These are phyloP conservation scores for Cichladusa arquata DNA, from an alignment of 2,113 vertebrate genomes.

Conservation along the genomic window DNA sequence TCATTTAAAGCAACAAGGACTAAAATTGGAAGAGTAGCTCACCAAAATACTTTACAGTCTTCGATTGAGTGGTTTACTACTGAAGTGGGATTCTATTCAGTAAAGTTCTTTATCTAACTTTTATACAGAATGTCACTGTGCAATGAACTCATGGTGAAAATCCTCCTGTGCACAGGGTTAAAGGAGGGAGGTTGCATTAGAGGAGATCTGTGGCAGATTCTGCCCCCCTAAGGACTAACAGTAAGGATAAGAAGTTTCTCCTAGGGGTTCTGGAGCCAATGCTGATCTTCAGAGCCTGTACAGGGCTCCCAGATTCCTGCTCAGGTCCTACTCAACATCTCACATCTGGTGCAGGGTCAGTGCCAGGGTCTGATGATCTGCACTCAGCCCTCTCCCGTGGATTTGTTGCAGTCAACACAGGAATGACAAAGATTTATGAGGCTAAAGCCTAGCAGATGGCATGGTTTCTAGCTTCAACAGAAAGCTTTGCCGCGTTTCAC, in stretches of 20 bases:
- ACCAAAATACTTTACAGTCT: background rate
- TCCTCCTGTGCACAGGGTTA: background rate
- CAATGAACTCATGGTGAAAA: background rate
- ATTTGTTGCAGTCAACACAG: background rate
- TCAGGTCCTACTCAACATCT: background rate
- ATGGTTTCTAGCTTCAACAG: background rate
- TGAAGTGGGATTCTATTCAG: background rate
- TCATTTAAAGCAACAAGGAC: background rate
- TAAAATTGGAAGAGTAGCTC: background rate
- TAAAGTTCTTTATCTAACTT: background rate
- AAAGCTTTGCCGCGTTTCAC: background rate
- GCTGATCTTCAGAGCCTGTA: background rate
- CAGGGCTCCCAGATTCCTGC: background rate
- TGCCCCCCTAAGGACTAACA: background rate
- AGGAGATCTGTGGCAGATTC: background rate
- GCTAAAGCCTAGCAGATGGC: background rate
- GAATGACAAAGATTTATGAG: background rate
- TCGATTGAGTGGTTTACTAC: background rate
- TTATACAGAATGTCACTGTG: background rate
- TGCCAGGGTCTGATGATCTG: background rate
- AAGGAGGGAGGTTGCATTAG: background rate
- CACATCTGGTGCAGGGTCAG: background rate
- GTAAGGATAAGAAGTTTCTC: background rate
- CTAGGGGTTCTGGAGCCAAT: background rate
- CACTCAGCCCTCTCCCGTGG: rapidly evolving